Percentiles rank a stretch among this genome's conserved stretches.
These are phyloP conservation scores for Bimastos eiseni DNA, from an alignment of 2,888 invertebrate genomes.

Conservation along the genomic window DNA sequence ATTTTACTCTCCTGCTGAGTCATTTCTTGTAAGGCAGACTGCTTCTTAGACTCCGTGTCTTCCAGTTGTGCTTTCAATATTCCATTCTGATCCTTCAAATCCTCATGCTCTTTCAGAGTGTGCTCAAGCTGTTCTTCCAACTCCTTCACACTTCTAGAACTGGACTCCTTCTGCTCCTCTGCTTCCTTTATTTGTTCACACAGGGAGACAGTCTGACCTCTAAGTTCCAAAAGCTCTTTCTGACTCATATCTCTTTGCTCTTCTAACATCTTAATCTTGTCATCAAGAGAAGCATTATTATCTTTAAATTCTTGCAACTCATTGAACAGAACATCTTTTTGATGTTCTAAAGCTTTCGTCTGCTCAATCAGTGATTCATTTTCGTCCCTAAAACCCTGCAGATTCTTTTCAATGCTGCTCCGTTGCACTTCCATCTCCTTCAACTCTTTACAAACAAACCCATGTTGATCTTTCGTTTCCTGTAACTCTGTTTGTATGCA, in stretches of 20 bases:
- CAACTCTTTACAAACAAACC: background rate
- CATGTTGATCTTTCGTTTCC: background rate
- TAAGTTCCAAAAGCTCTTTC: background rate
- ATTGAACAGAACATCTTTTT: background rate
- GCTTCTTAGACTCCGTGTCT: background rate
- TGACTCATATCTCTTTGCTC: background rate
- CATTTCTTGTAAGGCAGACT: background rate
- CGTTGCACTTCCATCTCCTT: background rate
- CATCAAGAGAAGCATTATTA: background rate
- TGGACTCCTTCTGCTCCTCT: constrained; percentile 14
- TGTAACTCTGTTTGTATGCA: background rate
- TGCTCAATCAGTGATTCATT: background rate
- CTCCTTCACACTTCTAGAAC: background rate
- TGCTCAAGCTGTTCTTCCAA: background rate
- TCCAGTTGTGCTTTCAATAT: background rate
- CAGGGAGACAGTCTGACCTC: background rate
- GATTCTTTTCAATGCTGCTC: background rate
- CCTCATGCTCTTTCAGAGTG: background rate
- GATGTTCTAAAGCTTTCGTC: background rate
- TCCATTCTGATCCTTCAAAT: background rate
- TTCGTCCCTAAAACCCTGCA: background rate
- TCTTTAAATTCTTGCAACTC: background rate
- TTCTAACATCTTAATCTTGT: background rate
- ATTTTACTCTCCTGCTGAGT: background rate
- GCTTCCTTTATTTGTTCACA: constrained; percentile 7